Evolutionary conservation across 2,888 invertebrate species (phyloP).

Genomic region (Eupithecia exiguata): DNA sequence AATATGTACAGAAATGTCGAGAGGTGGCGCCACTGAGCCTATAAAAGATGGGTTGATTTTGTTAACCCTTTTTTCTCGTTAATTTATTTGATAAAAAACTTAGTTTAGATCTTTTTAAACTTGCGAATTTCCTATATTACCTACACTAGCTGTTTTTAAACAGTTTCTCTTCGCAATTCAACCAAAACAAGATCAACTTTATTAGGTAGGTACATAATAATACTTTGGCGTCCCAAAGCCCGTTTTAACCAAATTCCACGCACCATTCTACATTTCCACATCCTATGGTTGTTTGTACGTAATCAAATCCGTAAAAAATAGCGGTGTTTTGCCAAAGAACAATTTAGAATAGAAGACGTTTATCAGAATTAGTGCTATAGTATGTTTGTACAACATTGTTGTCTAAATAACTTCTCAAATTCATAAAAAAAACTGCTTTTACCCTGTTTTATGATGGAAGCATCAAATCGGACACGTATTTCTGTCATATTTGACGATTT

Average conservation of each 20-base stretch:
- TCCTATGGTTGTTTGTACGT: constrained; percentile 21
- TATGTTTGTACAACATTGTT: constrained; percentile 47
- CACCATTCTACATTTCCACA: not conserved
- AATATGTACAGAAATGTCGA: constrained; percentile 31
- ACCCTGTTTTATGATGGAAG: not conserved
- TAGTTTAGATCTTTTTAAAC: not conserved
- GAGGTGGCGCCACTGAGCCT: constrained; percentile 23
- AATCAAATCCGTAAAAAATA: constrained; percentile 13
- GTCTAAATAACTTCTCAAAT: constrained; percentile 22
- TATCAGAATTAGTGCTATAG: constrained; percentile 34
- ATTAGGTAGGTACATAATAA: not conserved
- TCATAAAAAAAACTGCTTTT: not conserved
- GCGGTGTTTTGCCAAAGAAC: constrained; percentile 36
- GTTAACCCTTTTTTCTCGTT: not conserved
- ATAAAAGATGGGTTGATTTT: not conserved
- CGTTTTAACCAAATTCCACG: not conserved
- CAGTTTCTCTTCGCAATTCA: too few relatives aligned
- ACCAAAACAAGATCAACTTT: not conserved
- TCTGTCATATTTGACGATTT: not conserved
- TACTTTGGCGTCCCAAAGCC: constrained; percentile 7
- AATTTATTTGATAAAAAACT: not conserved
- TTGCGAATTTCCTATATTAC: not conserved
- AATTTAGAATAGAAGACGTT: constrained; percentile 25
- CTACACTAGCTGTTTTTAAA: too few relatives aligned
- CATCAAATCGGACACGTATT: not conserved